These are phyloP conservation scores for Drosophila anomalata DNA, from an alignment of 2,888 invertebrate genomes.

Conservation along the genomic window DNA sequence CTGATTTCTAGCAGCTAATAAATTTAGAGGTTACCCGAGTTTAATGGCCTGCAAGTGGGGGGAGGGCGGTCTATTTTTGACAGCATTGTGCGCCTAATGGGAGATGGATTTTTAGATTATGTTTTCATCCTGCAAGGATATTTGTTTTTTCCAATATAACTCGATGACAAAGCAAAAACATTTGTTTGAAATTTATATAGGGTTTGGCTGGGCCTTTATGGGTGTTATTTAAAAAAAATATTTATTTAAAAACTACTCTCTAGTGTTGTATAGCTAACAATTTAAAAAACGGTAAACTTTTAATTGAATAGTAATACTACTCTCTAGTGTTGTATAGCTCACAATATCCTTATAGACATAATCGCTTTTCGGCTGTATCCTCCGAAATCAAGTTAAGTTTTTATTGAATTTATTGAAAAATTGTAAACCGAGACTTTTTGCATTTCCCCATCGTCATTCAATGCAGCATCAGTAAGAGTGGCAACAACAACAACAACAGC, in stretches of 20 bases:
- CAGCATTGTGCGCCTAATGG: slow-evolving; percentile 5
- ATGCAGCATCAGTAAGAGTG: slow-evolving; percentile 44
- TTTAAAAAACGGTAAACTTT: no score
- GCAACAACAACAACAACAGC: slow-evolving; percentile 25
- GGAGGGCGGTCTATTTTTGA: slow-evolving; percentile 5
- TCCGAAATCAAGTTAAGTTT: slow-evolving; percentile 63
- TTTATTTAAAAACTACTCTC: no score
- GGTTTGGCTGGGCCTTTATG: slow-evolving; percentile 4
- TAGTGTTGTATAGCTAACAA: no score
- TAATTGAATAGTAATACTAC: no score
- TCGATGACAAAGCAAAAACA: not conserved
- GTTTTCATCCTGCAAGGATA: not conserved
- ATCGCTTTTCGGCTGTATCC: slow-evolving; percentile 32
- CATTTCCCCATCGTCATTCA: slow-evolving; percentile 64
- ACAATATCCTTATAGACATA: slow-evolving; percentile 8
- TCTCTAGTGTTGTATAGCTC: not conserved
- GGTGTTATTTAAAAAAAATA: not conserved
- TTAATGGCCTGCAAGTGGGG: slow-evolving; percentile 21
- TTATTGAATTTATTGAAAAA: slow-evolving; percentile 74
- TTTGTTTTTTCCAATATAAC: slow-evolving; percentile 2
- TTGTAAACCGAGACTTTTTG: slow-evolving; percentile 72
- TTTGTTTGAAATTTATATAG: not conserved
- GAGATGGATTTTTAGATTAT: slow-evolving; percentile 2
- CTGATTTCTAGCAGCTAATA: slow-evolving; percentile 39
- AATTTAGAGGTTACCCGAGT: slow-evolving; percentile 14